Evolutionary conservation across 1,140 invertebrate species (phyloP), one percentile per base, ranked within the genome.

Genomic region (Pomacea maculata): DNA sequence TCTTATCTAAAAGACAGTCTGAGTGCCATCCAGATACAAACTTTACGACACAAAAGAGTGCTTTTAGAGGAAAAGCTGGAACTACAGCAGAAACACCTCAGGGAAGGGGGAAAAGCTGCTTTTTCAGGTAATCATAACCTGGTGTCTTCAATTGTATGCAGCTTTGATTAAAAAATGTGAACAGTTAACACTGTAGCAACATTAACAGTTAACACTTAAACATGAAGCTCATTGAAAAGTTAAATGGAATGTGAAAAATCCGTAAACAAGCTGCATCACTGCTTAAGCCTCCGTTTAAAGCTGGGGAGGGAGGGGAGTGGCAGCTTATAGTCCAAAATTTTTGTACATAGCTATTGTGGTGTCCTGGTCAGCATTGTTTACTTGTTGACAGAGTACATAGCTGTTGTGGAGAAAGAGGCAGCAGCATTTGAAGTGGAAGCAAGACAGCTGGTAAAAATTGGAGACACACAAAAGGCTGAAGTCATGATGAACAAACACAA

Each of bases 401-500:
- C 73, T 54, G 73, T 73, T 15, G 82, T 88, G 72, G 80, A 84
- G 76, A 64, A 78, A 65, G 87, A 88, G 68, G 80, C 80, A 17
- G 78, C 82, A 65, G 61, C 55, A 1, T 90, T 88, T 83, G 81
- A 84, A 61, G 61, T 83, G 34, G 88, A 90, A 71, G 89, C 88
- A 12, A 81, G 81, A 78, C 80, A 85, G 76, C 79, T 85, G 54
- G 81, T 85, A 1, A 85, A 84, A 72, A 61, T 85, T 68, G 87
- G 88, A 80, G 86, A 89, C 45, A 85, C 83, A 61, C 87, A 89
- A 65, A 89, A 90, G 83, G 87, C 88, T 52, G 85, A 89, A 73
- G 77, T 87, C 29, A 76, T 85, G 61, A 77, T 90, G 52, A 88
- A 80, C 15, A 90, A 90, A 82, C 87, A 86, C 72, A 89, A 86